Percentiles rank a stretch among this genome's conserved stretches.
Evolutionary conservation across 1,140 invertebrate species (phyloP).

Genomic region (Teleopsis dalmanni): DNA sequence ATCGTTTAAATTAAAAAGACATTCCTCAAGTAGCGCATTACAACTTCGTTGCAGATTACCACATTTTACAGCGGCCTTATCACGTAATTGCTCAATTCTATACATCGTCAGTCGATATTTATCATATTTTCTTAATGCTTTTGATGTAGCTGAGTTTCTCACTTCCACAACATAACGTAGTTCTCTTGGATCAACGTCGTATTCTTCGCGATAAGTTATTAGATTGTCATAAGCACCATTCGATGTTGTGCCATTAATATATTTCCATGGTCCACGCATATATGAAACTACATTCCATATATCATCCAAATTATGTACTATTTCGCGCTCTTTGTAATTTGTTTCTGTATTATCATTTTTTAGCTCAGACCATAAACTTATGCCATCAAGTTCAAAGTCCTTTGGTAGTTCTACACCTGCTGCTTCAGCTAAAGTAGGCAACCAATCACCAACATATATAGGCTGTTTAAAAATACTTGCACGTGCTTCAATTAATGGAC

Average conservation of each 20-base stretch:
- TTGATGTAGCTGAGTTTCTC: constrained; percentile 44
- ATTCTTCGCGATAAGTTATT: constrained; percentile 27
- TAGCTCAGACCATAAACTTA: constrained; percentile 61
- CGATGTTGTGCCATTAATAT: constrained; percentile 55
- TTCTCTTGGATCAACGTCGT: constrained; percentile 24
- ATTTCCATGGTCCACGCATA: constrained; percentile 63
- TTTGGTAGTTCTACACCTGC: constrained; percentile 46
- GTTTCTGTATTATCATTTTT: constrained; percentile 17
- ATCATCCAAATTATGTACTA: constrained; percentile 69
- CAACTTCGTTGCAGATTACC: constrained; percentile 17
- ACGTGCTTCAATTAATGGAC: constrained; percentile 50
- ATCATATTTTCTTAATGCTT: constrained; percentile 18
- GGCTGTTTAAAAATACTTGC: constrained; percentile 62
- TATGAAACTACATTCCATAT: constrained; percentile 54
- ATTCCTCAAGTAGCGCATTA: constrained; percentile 51
- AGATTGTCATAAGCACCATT: constrained; percentile 48
- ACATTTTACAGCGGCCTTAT: constrained; percentile 44
- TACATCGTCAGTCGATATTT: constrained; percentile 16
- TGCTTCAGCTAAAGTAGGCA: constrained; percentile 69
- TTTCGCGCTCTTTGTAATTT: constrained; percentile 43
- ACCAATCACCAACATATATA: constrained; percentile 79
- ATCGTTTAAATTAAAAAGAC: constrained; percentile 62
- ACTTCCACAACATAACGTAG: constrained; percentile 46
- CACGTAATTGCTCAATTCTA: constrained; percentile 41
- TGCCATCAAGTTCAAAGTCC: constrained; percentile 54